phyloP scores from a whole-genome alignment of 2,797 vertebrate species.

The Zalophus californianus region DNA sequence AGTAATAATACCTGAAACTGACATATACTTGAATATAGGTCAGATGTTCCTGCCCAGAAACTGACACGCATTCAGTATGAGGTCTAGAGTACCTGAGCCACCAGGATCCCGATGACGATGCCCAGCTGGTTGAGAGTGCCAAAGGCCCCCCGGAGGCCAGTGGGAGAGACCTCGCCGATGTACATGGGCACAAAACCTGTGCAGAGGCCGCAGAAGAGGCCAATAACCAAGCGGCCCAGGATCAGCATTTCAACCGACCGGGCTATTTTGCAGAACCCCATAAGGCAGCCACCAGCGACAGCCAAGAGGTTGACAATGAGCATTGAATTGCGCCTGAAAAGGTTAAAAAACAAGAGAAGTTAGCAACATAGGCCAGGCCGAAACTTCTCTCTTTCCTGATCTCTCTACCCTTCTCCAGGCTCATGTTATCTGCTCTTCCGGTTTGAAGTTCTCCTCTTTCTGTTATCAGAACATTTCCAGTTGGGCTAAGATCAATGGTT shows the following conservation, averaged over 20 bases:
- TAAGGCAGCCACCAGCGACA: constrained; percentile 91
- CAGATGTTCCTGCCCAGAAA: neutral
- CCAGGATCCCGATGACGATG: constrained; percentile 96
- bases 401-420: neutral
- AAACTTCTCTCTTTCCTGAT: neutral
- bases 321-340: constrained; percentile 95
- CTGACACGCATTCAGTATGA: rapidly evolving
- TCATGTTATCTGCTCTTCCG: neutral
- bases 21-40: neutral
- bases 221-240: constrained; percentile 93
- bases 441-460: neutral
- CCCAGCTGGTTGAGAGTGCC: constrained; percentile 97
- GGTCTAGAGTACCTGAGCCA: constrained; percentile 92
- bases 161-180: constrained; percentile 96
- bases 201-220: constrained; percentile 95
- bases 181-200: constrained; percentile 98
- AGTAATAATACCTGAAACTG: neutral
- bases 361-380: neutral
- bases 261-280: constrained; percentile 93
- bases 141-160: constrained; percentile 93
- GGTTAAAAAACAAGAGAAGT: neutral
- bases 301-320: constrained; percentile 93
- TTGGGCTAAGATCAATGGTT: neutral
- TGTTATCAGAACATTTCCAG: neutral
- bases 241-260: constrained; percentile 95